These are phyloP conservation scores for Anneissia japonica DNA, from an alignment of 35 echinoderm and acorn worm species.

Conservation along the genomic window DNA sequence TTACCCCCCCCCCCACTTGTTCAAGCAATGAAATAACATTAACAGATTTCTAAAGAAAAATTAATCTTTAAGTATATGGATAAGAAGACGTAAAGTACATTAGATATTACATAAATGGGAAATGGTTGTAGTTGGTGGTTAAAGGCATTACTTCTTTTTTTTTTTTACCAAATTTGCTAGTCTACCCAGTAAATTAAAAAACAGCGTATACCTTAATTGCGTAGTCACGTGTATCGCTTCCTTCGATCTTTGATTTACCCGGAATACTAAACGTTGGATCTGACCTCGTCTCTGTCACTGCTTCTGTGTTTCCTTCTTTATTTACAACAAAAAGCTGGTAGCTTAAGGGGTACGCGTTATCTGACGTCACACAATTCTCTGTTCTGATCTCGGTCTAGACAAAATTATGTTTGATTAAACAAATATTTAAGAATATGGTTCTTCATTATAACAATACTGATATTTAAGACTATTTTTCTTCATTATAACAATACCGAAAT, in stretches of 20 bases:
- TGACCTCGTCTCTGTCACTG: conserved; percentile 54
- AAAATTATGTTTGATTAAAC: no score
- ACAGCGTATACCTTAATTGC: conserved; percentile 37
- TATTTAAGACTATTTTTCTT: background rate
- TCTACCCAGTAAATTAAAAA: background rate
- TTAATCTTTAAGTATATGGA: background rate
- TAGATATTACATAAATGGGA: background rate
- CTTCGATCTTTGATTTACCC: conserved; percentile 56
- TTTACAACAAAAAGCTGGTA: conserved; percentile 68
- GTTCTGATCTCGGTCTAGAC: conserved; percentile 39
- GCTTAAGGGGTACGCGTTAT: conserved; percentile 60
- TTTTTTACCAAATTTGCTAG: background rate
- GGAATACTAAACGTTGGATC: conserved; percentile 53
- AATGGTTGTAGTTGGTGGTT: background rate
- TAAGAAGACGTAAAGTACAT: background rate
- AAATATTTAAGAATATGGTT: no score
- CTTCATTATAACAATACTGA: background rate
- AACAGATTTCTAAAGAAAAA: background rate
- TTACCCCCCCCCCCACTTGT: no score
- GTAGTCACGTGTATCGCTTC: conserved; percentile 41
- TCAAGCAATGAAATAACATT: no score
- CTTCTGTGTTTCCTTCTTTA: conserved; percentile 34
- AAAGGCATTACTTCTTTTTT: background rate
- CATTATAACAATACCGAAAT: background rate
- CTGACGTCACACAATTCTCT: conserved; percentile 75